Evolutionary conservation across 2,797 vertebrate genomes (phyloP), one percentile per base, ranked within the genome.

Genomic region (Danio choprae): DNA sequence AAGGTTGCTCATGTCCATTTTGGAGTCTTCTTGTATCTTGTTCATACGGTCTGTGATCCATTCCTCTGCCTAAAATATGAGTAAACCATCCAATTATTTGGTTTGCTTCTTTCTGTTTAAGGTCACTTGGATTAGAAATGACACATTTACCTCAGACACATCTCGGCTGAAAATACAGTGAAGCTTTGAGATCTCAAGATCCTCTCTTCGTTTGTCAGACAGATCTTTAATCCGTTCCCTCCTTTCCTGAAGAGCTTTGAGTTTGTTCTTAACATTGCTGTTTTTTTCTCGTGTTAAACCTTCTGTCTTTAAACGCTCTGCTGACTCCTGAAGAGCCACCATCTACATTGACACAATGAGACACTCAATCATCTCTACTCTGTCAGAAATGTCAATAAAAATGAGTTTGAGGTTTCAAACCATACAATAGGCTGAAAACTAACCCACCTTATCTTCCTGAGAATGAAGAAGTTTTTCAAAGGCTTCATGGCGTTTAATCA

Each of bases 391-490:
- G 56, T 15, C 1, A 29, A 48, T 29, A 73, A 11, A n/a, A 9
- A 10, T 8, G 38, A 29, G 29, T 55, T 55, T 69, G n/a, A 59
- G 51, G 29, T 15, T 20, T 77, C 7, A 73, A 9, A 60, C 1
- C 51, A n/a, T 64, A 40, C 7, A 9, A 41, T 44, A 46, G 9
- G 22, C 22, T 69, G 11, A 62, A 20, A 2, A 68, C 22, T 15
- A 73, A 6, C 81, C 7, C 83, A 97, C 96, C 95, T 97, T 97
- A 76, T 95, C 93, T 74, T 97, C 95, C 90, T 97, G 97, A 13
- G 94, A 91, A 41, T 82, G 51, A 58, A 97, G 93, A 84, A 97
- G 90, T 83, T 97, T 97, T 90, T 96, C 94, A 85, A 98, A 98
- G 74, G 94, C 93, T 36, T 94, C 92, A 0, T 98, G 96, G 40